phyloP scores from a whole-genome alignment of 2,888 invertebrate genomes.

The Tetanocera ferruginea region DNA sequence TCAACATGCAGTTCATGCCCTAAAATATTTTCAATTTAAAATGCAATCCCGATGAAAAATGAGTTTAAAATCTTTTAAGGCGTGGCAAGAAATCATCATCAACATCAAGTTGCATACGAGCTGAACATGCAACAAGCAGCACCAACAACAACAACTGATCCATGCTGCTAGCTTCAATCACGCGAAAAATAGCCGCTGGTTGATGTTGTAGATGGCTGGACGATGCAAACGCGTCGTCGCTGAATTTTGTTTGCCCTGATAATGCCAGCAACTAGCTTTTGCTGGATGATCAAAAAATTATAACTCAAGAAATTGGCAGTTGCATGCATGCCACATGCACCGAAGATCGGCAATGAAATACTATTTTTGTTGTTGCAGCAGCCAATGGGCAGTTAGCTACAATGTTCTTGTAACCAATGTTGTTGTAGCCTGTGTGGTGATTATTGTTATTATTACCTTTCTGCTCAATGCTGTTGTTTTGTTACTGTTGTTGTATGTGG shows the following conservation, averaged over 20 bases:
- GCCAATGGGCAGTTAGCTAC: neutral
- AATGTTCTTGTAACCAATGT: neutral
- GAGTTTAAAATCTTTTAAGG: slow-evolving; percentile 58
- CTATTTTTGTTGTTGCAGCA: neutral
- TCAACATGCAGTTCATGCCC: slow-evolving; percentile 1
- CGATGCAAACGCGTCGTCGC: neutral
- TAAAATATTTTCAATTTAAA: slow-evolving; percentile 59
- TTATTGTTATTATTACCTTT: neutral
- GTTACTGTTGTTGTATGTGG: neutral
- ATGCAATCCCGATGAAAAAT: slow-evolving; percentile 60
- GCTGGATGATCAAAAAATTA: slow-evolving; percentile 11
- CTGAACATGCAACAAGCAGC: neutral
- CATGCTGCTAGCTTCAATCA: neutral
- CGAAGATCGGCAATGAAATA: neutral
- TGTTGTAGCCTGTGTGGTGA: neutral
- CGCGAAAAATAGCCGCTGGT: slow-evolving; percentile 13
- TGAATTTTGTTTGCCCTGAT: neutral
- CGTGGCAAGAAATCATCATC: slow-evolving; percentile 58
- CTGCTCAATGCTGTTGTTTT: neutral
- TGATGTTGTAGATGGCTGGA: neutral
- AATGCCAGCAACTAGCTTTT: neutral
- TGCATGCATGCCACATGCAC: neutral
- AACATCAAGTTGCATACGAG: slow-evolving; percentile 46
- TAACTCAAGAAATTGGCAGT: slow-evolving; percentile 16
- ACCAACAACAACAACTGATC: neutral